Base-by-base conservation (phyloP, 2,113 vertebrate species). In the Ceyx cyanopectus region DNA sequence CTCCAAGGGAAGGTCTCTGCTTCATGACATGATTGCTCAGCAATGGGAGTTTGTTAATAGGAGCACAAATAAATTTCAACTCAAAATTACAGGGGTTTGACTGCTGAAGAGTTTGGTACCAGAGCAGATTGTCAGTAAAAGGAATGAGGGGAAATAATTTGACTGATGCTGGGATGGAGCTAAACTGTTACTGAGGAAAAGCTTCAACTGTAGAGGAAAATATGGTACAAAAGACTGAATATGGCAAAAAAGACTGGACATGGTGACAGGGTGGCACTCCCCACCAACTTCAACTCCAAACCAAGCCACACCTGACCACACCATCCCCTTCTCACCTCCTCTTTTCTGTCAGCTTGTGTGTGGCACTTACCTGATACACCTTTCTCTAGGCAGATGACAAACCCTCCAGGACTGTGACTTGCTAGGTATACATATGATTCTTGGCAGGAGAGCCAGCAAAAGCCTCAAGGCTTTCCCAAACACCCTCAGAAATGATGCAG, bases 81-180 rank as follows among this genome's bases (percentile, higher is more conserved):
- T 54, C 30, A 69, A 73, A 80, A 80, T 65, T 16, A 45, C 40
- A 68, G 7, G 2, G 12, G 20, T 29, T 23, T 75, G 32, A 50
- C 66, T 56, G 40, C 30, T 50, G 20, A 66, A 70, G 24, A 14
- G 12, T 50, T 70, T 69, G 17, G 14, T 54, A 82, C 41, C 29
- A 85, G 50, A 73, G 45, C 14, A 85, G 37, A n/a, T 82, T 87
- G 68, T 68, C 69, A 57, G 27, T 12, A 81, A 75, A 63, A 40
- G 10, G 5, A 72, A 67, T 9, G 8, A 66, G 3, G 3, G 20
- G 12, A 29, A 51, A 43, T n/a, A 0, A 0, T 51, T 15, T n/a
- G n/a, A 43, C 48, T 72, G 32, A 65, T 6, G 21, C 20, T 34
- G 46, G 40, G 20, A 75, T n/a, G 27, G 50, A 79, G 37, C n/a